A percentile compares a stretch with the other conserved stretches of the same genome.
phyloP scores from a whole-genome alignment of 2,113 vertebrate species.

The Eublepharis macularius region DNA sequence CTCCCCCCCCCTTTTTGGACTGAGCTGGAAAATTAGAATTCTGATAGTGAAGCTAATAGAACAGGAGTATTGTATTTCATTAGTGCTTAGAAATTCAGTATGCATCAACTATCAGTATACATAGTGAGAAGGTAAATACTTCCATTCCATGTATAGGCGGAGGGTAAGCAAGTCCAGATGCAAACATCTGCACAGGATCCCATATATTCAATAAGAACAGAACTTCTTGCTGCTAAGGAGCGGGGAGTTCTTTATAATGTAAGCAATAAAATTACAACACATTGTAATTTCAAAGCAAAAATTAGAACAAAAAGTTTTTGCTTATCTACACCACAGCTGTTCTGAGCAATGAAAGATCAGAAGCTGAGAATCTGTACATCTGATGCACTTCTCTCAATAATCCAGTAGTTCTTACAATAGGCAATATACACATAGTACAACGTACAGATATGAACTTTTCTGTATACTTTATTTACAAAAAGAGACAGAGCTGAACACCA shows the following conservation, averaged over 20 bases:
- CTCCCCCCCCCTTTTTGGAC: background rate
- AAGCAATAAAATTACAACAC: constrained; percentile 36
- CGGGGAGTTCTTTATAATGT: constrained; percentile 23
- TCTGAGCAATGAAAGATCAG: constrained; percentile 33
- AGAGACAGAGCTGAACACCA: background rate
- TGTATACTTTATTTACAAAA: background rate
- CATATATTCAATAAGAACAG: fast-evolving
- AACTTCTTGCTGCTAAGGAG: background rate
- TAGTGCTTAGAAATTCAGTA: background rate
- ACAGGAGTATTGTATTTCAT: background rate
- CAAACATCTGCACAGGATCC: background rate
- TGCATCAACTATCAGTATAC: background rate
- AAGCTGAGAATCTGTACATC: constrained; percentile 20
- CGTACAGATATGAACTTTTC: background rate
- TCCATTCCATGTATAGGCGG: background rate
- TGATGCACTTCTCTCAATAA: constrained; percentile 29
- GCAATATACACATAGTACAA: fast-evolving
- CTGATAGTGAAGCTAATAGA: background rate
- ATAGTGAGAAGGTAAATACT: background rate
- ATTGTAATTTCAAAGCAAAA: constrained; percentile 22
- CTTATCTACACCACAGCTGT: constrained; percentile 20
- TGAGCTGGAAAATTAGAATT: background rate
- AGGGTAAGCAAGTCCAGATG: background rate
- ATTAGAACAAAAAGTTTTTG: background rate
- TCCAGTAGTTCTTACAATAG: background rate